phyloP scores from a whole-genome alignment of 2,888 invertebrate genomes.

The Dorcus parallelipipedus region DNA sequence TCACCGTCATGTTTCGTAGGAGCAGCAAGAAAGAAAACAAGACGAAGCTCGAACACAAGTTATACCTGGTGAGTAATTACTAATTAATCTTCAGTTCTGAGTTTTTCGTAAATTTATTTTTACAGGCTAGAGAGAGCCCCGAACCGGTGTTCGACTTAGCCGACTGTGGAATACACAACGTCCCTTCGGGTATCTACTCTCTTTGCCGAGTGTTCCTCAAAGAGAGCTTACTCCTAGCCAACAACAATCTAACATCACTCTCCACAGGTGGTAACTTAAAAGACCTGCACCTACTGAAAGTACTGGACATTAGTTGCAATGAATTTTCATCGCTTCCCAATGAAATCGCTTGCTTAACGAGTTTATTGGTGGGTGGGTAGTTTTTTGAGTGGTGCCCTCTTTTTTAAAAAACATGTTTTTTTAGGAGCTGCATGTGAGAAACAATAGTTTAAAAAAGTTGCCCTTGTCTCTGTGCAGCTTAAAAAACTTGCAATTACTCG shows the following conservation, averaged over 20 bases:
- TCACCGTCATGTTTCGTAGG: constrained; percentile 39
- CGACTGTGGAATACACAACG: constrained; percentile 68
- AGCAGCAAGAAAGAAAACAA: constrained; percentile 52
- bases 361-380: constrained; percentile 57
- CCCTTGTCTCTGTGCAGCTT: constrained; percentile 67
- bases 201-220: constrained; percentile 81
- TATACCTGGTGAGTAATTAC: constrained; percentile 53
- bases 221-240: constrained; percentile 62
- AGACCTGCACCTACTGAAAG: constrained; percentile 65
- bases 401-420: not conserved
- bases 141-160: constrained; percentile 79
- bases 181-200: constrained; percentile 76
- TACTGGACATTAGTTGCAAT: constrained; percentile 67
- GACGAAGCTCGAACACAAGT: constrained; percentile 58
- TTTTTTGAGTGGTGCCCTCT: not conserved
- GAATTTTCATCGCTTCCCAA: constrained; percentile 61
- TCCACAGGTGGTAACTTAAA: constrained; percentile 68
- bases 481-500: constrained; percentile 61
- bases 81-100: no score
- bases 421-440: constrained; percentile 67
- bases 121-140: constrained; percentile 71
- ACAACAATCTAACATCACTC: constrained; percentile 67
- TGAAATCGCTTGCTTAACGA: constrained; percentile 62
- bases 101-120: not conserved
- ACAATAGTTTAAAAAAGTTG: constrained; percentile 67